These are phyloP conservation scores for Caenorhabditis japonica DNA, from an alignment of 2,888 invertebrate species.

Conservation along the genomic window DNA sequence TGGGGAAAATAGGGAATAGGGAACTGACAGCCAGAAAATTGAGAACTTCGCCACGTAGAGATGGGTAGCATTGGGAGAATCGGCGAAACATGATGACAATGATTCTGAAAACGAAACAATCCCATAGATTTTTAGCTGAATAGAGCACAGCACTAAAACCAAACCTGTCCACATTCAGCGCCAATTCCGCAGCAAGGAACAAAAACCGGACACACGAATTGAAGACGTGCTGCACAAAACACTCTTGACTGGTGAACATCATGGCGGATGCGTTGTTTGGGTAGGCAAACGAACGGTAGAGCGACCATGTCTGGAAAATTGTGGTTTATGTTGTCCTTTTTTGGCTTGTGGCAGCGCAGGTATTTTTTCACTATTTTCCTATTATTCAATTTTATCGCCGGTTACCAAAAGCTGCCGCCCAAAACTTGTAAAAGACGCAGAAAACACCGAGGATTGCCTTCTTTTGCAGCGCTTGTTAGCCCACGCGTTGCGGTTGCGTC, in stretches of 20 bases:
- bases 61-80: constrained; percentile 17
- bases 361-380: no score
- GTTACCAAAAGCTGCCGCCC: no score
- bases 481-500: no score
- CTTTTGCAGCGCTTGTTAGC: no score
- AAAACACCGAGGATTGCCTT: no score
- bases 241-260: constrained; percentile 45
- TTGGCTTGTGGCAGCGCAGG: neutral
- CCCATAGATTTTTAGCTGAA: neutral
- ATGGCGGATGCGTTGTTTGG: constrained; percentile 2
- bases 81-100: constrained; percentile 25
- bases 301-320: constrained; percentile 39
- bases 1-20: neutral
- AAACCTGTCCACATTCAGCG: constrained; percentile 36
- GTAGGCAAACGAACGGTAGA: constrained; percentile 36
- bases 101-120: constrained; percentile 17
- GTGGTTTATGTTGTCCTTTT: neutral
- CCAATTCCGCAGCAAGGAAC: constrained; percentile 29
- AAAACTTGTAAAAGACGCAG: no score
- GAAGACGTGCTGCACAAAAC: constrained; percentile 30
- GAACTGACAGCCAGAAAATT: constrained; percentile 30
- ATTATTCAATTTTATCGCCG: no score
- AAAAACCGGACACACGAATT: constrained; percentile 39
- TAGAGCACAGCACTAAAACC: neutral
- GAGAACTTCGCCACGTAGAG: constrained; percentile 10